Conservation (phyloP, 92 coral and sea anemone genomes). For the Porites lobata region DNA sequence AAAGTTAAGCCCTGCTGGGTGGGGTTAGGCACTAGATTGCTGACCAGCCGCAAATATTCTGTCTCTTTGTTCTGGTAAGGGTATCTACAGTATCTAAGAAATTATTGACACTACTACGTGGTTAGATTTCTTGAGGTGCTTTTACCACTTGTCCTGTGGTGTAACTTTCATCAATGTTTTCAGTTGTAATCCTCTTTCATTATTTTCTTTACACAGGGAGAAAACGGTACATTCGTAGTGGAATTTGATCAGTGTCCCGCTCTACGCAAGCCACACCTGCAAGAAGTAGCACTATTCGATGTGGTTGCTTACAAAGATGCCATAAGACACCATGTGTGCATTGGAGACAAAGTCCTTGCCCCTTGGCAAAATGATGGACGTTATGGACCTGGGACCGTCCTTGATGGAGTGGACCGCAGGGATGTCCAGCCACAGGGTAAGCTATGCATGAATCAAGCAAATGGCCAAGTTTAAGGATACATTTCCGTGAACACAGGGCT, state of each 20-base stretch:
- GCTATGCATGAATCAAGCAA: background rate
- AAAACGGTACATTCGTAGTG: conserved; percentile 81
- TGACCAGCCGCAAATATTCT: too few relatives aligned
- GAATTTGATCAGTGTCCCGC: conserved; percentile 93
- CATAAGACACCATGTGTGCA: conserved; percentile 85
- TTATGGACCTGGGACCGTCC: conserved; percentile 98
- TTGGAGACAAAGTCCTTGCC: conserved; percentile 97
- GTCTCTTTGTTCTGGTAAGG: too few relatives aligned
- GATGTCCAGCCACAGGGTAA: conserved; percentile 87
- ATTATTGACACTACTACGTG: too few relatives aligned
- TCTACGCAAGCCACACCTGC: conserved; percentile 83
- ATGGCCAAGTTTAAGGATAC: background rate
- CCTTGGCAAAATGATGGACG: conserved; percentile 99
- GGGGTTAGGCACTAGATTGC: too few relatives aligned
- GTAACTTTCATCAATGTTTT: background rate
- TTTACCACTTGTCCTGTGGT: background rate
- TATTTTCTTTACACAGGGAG: conserved; percentile 53
- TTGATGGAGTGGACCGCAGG: conserved; percentile 95
- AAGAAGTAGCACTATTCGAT: conserved; percentile 85
- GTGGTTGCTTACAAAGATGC: conserved; percentile 93
- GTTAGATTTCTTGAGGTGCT: background rate
- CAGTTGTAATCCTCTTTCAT: background rate
- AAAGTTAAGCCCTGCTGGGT: too few relatives aligned
- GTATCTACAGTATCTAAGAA: too few relatives aligned
- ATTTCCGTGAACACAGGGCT: too few relatives aligned